phyloP scores from a whole-genome alignment of 2,113 vertebrate species.

The Desmodus rotundus region DNA sequence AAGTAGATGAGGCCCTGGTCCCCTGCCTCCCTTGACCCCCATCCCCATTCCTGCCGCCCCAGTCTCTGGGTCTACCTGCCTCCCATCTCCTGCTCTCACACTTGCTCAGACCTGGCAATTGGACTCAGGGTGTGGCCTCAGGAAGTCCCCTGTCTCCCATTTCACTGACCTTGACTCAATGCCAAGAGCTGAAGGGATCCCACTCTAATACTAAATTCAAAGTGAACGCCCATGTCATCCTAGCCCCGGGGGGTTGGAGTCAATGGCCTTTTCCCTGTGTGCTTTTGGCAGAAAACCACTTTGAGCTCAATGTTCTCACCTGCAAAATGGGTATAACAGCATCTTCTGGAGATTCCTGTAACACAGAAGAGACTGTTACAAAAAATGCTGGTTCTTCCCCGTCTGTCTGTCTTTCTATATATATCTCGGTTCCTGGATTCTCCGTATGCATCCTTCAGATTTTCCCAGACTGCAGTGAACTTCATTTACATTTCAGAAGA shows the following conservation, averaged over 20 bases:
- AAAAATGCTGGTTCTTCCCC: neutral
- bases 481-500: conserved; percentile 32
- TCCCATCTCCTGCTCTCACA: neutral
- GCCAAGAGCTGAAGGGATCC: neutral
- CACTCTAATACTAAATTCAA: neutral
- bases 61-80: neutral
- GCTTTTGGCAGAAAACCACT: neutral
- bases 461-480: neutral
- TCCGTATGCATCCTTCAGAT: neutral
- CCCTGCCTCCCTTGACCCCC: neutral
- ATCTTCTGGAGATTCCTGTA: neutral
- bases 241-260: neutral
- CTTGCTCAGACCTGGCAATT: neutral
- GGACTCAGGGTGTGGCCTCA: neutral
- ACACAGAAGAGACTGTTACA: accelerated
- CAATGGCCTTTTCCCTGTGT: neutral
- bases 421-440: neutral
- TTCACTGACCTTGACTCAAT: neutral
- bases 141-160: neutral
- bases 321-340: neutral
- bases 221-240: accelerated
- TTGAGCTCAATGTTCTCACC: neutral
- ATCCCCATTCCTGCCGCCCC: accelerated
- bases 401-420: neutral
- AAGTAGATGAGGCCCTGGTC: neutral